phyloP scores from a whole-genome alignment of 2,888 invertebrate genomes.

The Eupithecia vulgata region DNA sequence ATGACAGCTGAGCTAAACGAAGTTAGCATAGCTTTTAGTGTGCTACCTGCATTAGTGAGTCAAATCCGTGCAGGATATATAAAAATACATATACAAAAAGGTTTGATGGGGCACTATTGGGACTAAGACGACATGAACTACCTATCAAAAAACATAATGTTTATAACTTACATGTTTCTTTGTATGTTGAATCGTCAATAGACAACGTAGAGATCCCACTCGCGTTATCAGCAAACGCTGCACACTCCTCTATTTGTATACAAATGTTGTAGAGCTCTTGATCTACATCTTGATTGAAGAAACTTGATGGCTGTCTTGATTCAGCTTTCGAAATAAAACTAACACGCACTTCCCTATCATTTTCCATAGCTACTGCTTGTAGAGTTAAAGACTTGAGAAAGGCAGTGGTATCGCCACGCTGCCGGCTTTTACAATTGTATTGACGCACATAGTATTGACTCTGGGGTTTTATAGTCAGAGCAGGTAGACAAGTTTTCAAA shows the following conservation, averaged over 20 bases:
- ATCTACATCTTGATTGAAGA: neutral
- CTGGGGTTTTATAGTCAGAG: neutral
- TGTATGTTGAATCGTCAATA: neutral
- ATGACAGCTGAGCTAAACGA: too few relatives aligned
- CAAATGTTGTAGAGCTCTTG: constrained; percentile 3
- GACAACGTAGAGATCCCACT: neutral
- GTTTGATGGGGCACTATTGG: too few relatives aligned
- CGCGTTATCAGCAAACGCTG: neutral
- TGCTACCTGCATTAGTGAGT: too few relatives aligned
- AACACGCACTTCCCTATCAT: neutral
- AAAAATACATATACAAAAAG: too few relatives aligned
- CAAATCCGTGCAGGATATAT: too few relatives aligned
- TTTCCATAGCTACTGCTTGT: neutral
- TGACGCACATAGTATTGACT: neutral
- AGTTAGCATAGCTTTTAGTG: too few relatives aligned
- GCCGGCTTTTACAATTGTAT: neutral
- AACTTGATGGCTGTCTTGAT: neutral
- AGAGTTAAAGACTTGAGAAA: too few relatives aligned
- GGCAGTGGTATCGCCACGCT: neutral
- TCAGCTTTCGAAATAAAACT: neutral
- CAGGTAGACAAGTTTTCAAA: neutral
- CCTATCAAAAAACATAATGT: neutral
- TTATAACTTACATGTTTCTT: neutral
- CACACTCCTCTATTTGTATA: neutral
- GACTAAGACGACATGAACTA: too few relatives aligned